Base-by-base conservation (phyloP, 2,888 invertebrate genomes). In the Charanyca ferruginea region DNA sequence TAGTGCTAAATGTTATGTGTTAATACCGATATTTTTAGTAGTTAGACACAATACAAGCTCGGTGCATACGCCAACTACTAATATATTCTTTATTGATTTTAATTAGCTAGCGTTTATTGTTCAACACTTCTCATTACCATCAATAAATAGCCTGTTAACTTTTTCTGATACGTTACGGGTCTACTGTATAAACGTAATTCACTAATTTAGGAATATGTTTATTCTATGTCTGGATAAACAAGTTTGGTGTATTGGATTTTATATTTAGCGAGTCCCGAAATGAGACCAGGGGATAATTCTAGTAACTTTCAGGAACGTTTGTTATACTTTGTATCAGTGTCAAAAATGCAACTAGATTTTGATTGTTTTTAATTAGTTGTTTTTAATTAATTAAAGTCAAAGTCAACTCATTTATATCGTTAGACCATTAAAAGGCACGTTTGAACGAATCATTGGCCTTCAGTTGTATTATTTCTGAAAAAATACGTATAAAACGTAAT, bases 1-100 rank as follows among this genome's bases (percentile, higher is more conserved):
- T 55, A 57, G 20, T 11, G 25, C 32, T 63, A 63, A 79, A 66
- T 79, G 79, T 79, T 73, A 80, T 80, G 79, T 80, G 79, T 83
- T 80, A 83, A 71, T 80, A 75, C 61, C 70, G 77, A 73, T 84
- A 84, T 83, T 77, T 77, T 79, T 77, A 80, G 84, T 79, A 67
- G 64, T 83, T 80, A 85, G 81, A 79, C 84, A 79, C 75, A 84
- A 85, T 84, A 38, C 38, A 84, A 45, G 49, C 65, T 61, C 57
- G 64, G 44, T 71, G 52, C 67, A 60, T 55, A 66, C 51, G 51
- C 51, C 38, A 41, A 58, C 52, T 38, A 51, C 55, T 63, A 54
- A 66, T 38, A 75, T 67, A 69, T 67, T 83, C 72, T 83, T 77
- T 66, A 79, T 77, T 77, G 70, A 66, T 49, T 63, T 64, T 72